Evolutionary conservation across 2,113 vertebrate species (phyloP).

Genomic region (Okapia johnstoni): DNA sequence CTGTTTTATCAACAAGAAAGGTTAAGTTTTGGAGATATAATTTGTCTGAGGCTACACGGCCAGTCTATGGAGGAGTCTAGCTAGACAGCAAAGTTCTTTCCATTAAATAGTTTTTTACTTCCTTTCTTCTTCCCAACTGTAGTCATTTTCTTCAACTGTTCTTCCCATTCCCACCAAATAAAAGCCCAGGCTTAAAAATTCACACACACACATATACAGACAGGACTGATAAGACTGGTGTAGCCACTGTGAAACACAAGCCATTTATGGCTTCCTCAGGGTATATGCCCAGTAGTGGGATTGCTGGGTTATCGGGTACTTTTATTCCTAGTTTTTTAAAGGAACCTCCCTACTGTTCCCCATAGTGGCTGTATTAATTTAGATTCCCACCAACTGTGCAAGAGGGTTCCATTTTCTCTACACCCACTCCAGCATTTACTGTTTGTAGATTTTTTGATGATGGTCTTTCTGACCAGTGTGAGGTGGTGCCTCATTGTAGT

Average conservation of each 20-base stretch:
- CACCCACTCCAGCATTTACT: background rate
- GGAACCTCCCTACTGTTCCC: background rate
- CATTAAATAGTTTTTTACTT: background rate
- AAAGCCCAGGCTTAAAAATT: background rate
- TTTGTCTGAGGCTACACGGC: background rate
- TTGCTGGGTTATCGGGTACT: background rate
- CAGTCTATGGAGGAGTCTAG: background rate
- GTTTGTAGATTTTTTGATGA: background rate
- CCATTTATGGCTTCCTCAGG: background rate
- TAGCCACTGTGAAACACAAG: background rate
- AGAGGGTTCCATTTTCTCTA: background rate
- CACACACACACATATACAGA: too few relatives aligned
- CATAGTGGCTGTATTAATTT: background rate
- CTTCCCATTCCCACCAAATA: background rate
- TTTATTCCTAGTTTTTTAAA: background rate
- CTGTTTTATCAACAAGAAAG: background rate
- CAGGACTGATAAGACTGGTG: background rate
- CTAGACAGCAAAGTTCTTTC: background rate
- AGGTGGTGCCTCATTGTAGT: background rate
- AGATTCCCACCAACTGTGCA: background rate
- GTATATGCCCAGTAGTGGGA: background rate
- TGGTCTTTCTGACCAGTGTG: background rate
- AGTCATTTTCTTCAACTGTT: background rate
- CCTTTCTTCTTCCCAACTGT: background rate
- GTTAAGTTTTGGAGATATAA: background rate